Evolutionary conservation across 2,888 invertebrate genomes (phyloP), one percentile per base, ranked within the genome.

Genomic region (Blera fallax): DNA sequence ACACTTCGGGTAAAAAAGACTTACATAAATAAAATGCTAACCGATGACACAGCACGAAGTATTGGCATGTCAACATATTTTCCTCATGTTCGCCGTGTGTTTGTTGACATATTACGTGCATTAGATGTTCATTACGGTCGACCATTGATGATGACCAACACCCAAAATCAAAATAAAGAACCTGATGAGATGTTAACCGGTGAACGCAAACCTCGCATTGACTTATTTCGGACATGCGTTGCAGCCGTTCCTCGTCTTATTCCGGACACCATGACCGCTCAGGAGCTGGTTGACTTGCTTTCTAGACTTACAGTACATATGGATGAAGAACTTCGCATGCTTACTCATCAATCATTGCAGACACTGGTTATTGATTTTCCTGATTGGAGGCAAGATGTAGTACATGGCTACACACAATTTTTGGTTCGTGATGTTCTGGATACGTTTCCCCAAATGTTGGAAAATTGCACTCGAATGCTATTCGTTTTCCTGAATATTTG

Each of bases 41-140:
- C 99, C 0, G 99, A 99, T 89, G 98, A 99, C 90, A 97, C 98
- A 0, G 99, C 99, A 0, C 94, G 97, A 78, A 97, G 97, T 87
- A 99, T 99, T 88, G 99, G 99, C 56, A 98, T 99, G 95, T 97
- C 97, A 48, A 96, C 97, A 0, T 99, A 99, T 91, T 99, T 99
- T 91, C 97, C 98, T 0, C 97, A 98, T 90, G 98, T 99, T 0
- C 93, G 99, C 32, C 95, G 98, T 88, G 98, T 99, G 0, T 96
- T 99, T 91, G 98, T 98, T 29, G 98, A 98, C 89, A 99, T 99
- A 72, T 92, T 99, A 69, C 93, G 98, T 52, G 98, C 98, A 0
- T 92, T 99, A 56, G 99, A 99, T 91, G 95, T 97, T 0, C 99
- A 99, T 90, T 98, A 98, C 88, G 99, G 99, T 0, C 94, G 98